These are phyloP conservation scores for Platysteira castanea DNA, from an alignment of 2,113 vertebrate genomes.

Conservation along the genomic window DNA sequence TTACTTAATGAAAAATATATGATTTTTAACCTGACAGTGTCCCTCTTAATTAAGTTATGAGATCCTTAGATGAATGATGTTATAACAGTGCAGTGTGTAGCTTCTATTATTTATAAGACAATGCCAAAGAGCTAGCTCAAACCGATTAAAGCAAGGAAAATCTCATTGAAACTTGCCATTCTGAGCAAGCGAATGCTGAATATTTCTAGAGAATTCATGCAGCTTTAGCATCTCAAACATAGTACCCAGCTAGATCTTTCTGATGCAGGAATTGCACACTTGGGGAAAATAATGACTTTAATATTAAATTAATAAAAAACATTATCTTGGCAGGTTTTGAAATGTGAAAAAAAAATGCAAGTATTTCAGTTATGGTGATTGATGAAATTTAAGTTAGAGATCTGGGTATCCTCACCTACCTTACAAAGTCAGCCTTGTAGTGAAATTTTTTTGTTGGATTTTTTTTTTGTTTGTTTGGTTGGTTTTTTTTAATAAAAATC, in stretches of 20 bases:
- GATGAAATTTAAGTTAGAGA: neutral
- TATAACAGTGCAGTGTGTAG: constrained; percentile 62
- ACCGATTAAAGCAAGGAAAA: constrained; percentile 59
- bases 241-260: neutral
- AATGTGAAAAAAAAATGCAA: neutral
- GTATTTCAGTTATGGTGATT: neutral
- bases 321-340: neutral
- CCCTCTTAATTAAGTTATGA: constrained; percentile 71
- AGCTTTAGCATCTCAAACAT: neutral
- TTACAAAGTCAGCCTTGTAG: neutral
- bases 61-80: constrained; percentile 65
- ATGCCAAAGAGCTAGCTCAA: constrained; percentile 62
- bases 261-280: neutral
- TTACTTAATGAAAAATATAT: constrained; percentile 70
- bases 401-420: neutral
- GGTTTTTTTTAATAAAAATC: neutral
- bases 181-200: neutral
- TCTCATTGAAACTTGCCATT: constrained; percentile 42
- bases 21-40: constrained; percentile 69
- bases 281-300: neutral
- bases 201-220: neutral
- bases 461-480: neutral
- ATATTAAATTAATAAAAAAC: neutral
- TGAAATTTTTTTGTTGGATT: neutral
- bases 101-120: constrained; percentile 67